These are phyloP conservation scores for Cranoglanis bouderius DNA, from an alignment of 2,113 vertebrate species.

Conservation along the genomic window DNA sequence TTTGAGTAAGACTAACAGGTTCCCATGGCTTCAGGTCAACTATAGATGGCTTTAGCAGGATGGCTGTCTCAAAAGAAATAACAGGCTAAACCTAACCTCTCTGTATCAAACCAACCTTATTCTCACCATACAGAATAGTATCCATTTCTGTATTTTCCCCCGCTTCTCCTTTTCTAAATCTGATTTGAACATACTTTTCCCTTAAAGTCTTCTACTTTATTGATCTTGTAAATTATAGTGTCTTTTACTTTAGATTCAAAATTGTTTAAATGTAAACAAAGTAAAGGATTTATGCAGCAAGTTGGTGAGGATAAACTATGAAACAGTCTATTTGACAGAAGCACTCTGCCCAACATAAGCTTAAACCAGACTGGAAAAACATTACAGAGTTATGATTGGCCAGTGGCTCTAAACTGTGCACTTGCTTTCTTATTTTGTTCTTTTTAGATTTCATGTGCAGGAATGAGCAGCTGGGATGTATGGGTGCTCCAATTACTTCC, in stretches of 20 bases:
- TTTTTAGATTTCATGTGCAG: constrained; percentile 53
- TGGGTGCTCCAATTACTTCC: background rate
- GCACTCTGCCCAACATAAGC: constrained; percentile 68
- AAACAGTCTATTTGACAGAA: constrained; percentile 48
- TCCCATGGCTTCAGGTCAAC: background rate
- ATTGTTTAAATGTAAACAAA: constrained; percentile 55
- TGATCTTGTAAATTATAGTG: constrained; percentile 44
- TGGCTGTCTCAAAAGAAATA: background rate
- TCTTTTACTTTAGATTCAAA: constrained; percentile 50
- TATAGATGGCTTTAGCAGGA: background rate
- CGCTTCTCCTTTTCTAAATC: constrained; percentile 12
- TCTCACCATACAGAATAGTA: background rate
- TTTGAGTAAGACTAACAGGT: background rate
- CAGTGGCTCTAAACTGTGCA: constrained; percentile 60
- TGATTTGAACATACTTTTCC: constrained; percentile 9
- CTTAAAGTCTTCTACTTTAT: constrained; percentile 33
- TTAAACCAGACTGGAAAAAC: constrained; percentile 71
- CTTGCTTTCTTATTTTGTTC: constrained; percentile 50
- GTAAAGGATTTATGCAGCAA: constrained; percentile 39
- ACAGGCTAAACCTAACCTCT: background rate
- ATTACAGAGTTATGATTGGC: constrained; percentile 73
- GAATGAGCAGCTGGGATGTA: constrained; percentile 66
- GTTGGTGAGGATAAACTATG: constrained; percentile 48
- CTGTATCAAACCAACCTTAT: background rate
- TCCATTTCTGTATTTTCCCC: background rate